phyloP scores from a whole-genome alignment of 2,113 vertebrate genomes.

The Dipodomys ordii region DNA sequence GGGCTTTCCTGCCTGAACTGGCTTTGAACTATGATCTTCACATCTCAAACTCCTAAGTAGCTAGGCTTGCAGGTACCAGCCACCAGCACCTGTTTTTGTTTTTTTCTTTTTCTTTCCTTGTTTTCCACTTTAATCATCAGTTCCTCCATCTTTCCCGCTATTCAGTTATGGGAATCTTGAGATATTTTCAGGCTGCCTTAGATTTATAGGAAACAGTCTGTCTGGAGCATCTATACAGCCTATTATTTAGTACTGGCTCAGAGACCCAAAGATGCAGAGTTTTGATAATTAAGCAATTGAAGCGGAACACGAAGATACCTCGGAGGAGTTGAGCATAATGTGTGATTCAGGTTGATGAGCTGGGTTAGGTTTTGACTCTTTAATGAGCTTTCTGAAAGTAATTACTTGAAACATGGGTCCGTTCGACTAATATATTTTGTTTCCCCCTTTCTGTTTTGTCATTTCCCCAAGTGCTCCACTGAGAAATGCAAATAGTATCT shows the following conservation, averaged over 20 bases:
- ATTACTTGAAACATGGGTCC: conserved; percentile 75
- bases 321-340: conserved; percentile 4
- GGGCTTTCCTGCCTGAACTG: too few species aligned
- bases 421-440: conserved; percentile 66
- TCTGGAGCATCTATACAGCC: conserved; percentile 63
- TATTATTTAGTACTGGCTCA: conserved; percentile 53
- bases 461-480: conserved; percentile 47
- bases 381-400: conserved; percentile 78
- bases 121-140: neutral
- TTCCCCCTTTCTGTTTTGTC: conserved; percentile 48
- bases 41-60: too few species aligned
- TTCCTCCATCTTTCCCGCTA: neutral
- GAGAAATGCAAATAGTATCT: conserved; percentile 50
- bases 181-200: conserved; percentile 8
- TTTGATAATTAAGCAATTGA: conserved; percentile 79
- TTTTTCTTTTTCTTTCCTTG: neutral
- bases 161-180: neutral
- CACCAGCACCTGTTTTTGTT: too few species aligned
- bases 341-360: conserved; percentile 57
- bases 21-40: too few species aligned
- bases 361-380: conserved; percentile 68
- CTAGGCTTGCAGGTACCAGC: too few species aligned
- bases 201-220: conserved; percentile 58
- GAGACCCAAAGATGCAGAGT: conserved; percentile 72
- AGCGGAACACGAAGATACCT: conserved; percentile 71